phyloP scores from a whole-genome alignment of 2,113 vertebrate genomes.

The Ornithorhynchus anatinus region DNA sequence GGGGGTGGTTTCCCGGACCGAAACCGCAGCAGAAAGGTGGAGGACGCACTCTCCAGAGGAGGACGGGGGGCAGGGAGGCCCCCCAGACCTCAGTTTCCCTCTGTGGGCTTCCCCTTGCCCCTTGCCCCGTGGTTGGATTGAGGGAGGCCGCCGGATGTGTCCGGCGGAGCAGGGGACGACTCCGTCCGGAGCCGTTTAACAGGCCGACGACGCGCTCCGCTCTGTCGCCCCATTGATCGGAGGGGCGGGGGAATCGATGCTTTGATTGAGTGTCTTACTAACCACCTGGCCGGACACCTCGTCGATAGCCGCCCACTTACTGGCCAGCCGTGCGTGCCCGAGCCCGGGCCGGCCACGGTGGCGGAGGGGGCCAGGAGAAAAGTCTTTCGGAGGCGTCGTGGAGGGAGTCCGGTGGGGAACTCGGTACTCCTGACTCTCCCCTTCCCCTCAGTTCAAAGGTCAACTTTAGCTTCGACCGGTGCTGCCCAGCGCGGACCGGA shows the following conservation, averaged over 20 bases:
- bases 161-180: slow-evolving; percentile 67
- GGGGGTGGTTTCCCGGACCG: background rate
- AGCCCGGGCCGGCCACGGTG: background rate
- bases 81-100: slow-evolving; percentile 11
- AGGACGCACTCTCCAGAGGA: background rate
- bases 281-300: slow-evolving; percentile 83
- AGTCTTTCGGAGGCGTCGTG: too few species aligned
- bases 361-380: too few species aligned
- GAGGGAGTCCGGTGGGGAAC: too few species aligned
- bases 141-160: slow-evolving; percentile 69
- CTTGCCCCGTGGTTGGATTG: background rate
- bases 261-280: slow-evolving; percentile 85
- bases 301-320: slow-evolving; percentile 81
- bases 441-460: too few species aligned
- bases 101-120: background rate
- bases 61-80: background rate
- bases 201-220: slow-evolving; percentile 70
- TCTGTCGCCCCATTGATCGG: slow-evolving; percentile 81
- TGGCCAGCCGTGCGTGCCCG: slow-evolving; percentile 57
- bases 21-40: background rate
- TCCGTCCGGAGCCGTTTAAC: slow-evolving; percentile 74
- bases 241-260: slow-evolving; percentile 73
- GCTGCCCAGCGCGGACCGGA: too few species aligned
- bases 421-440: too few species aligned
- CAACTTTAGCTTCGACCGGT: too few species aligned